Conservation (phyloP, 2,113 vertebrate genomes). For the Laticauda colubrina region DNA sequence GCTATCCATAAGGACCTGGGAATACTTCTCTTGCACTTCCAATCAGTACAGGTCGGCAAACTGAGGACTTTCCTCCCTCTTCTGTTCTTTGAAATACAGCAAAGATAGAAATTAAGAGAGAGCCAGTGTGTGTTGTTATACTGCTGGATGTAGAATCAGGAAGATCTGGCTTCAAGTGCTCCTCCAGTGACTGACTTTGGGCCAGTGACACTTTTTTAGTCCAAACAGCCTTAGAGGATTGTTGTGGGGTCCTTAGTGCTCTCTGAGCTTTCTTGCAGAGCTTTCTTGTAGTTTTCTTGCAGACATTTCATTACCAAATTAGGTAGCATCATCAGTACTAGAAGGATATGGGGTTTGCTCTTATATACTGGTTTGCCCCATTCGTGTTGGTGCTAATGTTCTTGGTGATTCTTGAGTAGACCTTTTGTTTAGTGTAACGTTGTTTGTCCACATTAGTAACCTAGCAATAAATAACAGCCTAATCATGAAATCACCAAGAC, state of each 20-base stretch:
- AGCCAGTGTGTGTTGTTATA: background rate
- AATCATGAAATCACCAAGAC: background rate
- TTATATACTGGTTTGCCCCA: background rate
- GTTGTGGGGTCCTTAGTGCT: background rate
- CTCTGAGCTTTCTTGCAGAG: background rate
- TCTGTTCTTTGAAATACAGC: background rate
- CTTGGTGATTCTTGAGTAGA: background rate
- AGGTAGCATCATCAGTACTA: too few relatives aligned
- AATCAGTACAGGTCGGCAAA: background rate
- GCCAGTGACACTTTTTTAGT: background rate
- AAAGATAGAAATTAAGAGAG: background rate
- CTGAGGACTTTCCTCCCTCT: background rate
- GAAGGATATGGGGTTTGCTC: background rate
- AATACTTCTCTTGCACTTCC: background rate
- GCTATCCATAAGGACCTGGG: background rate
- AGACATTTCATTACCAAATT: background rate
- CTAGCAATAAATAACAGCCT: background rate
- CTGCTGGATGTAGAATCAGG: background rate
- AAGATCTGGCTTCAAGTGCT: background rate
- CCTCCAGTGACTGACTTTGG: background rate
- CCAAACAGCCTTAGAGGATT: background rate
- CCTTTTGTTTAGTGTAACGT: background rate
- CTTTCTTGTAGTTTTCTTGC: background rate
- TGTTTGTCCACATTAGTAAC: background rate
- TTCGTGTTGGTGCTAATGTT: background rate